Evolutionary conservation across 2,888 invertebrate species (phyloP), one percentile per base, ranked within the genome.

Genomic region (Scaptomyza reducta): DNA sequence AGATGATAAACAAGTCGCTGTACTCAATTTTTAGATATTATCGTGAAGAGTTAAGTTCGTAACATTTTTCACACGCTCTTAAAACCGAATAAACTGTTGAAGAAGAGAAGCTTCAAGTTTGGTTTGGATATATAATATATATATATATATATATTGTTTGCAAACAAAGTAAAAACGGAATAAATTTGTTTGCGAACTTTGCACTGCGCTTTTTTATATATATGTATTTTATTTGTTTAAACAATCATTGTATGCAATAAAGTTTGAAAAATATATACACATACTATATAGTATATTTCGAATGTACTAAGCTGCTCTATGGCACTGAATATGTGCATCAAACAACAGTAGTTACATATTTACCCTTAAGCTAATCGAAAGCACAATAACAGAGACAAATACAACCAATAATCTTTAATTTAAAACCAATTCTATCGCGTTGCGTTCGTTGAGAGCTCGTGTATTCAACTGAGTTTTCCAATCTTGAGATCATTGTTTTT

Each of bases 401-500:
- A 31, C 2, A n/a, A n/a, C 41, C 22, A 16, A 18, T 18, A 13
- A 18, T 41, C 5, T 41, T 18, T 41, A 11, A 14, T 3, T 11
- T 4, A 1, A 25, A 4, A 16, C 22, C 1, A 9, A 47, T 6
- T 16, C 7, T 4, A 5, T 16, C 14, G 18, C 31, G 51, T 14
- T 45, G 22, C 44, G 33, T 46, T 63, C 63, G 6, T 10, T 9
- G 2, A 1, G 31, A 47, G 16, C 10, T 25, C 6, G 3, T 14
- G 9, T 5, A 22, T 29, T 53, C 11, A 53, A 70, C 70, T 70
- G 31, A 64, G 25, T 18, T 40, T 16, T 16, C 11, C 29, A 13
- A 38, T 16, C 47, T 38, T 0, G 3, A 33, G 44, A 10, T 33
- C 45, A 35, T 9, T 4, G 18, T 14, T 56, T 70, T 59, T 70